These are phyloP conservation scores for Lacanobia oleracea DNA, from an alignment of 2,888 invertebrate species.

Conservation along the genomic window DNA sequence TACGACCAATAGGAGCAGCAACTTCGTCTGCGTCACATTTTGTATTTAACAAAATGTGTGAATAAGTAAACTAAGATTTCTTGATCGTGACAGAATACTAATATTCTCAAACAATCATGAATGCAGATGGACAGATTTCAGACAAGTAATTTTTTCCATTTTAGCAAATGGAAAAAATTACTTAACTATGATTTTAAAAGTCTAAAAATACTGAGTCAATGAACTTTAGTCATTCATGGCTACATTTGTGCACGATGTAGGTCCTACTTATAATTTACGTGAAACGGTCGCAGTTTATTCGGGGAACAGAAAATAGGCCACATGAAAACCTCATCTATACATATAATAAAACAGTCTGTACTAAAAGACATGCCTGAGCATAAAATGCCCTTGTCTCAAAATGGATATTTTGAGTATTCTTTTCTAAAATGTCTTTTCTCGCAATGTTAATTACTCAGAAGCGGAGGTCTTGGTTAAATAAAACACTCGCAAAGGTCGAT, in stretches of 20 bases:
- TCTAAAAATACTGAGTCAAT: slow-evolving; percentile 13
- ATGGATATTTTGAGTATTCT: neutral
- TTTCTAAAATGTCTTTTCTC: neutral
- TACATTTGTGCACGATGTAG: neutral
- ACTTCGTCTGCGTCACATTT: too few relatives aligned
- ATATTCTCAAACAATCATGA: neutral
- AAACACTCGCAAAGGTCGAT: too few relatives aligned
- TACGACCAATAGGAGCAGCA: too few relatives aligned
- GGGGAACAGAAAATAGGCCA: neutral
- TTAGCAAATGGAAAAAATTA: too few relatives aligned
- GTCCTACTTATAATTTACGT: neutral
- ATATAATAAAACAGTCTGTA: neutral
- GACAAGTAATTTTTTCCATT: too few relatives aligned
- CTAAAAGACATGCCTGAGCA: too few relatives aligned
- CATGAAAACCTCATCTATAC: too few relatives aligned
- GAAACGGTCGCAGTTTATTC: neutral
- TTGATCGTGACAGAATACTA: neutral
- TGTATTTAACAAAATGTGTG: too few relatives aligned
- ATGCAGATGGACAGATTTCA: neutral
- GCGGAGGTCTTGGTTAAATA: too few relatives aligned
- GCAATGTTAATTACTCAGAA: neutral
- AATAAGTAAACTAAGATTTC: neutral
- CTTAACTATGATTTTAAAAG: neutral
- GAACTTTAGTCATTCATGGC: slow-evolving; percentile 9
- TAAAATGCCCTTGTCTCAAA: neutral